Evolutionary conservation across 2,888 invertebrate genomes (phyloP).

Genomic region (Phymatocera aterrima): DNA sequence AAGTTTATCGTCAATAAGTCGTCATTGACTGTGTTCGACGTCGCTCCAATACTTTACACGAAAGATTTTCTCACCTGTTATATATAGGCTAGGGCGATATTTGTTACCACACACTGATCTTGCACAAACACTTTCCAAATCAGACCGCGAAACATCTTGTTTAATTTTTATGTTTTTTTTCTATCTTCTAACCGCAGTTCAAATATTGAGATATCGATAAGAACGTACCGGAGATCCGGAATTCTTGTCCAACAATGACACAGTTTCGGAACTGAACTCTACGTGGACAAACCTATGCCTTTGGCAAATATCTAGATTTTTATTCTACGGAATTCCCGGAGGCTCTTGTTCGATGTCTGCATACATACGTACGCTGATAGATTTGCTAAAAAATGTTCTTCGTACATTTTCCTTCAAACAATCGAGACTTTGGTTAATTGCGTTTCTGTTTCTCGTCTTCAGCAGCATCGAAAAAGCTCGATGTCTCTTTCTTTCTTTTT

Average conservation of each 20-base stretch:
- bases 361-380: no score
- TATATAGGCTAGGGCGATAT: no score
- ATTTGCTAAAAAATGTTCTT: no score
- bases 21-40: no score
- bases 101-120: slow-evolving; percentile 23
- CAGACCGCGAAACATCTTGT: not conserved
- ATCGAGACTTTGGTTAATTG: no score
- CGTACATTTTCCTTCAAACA: no score
- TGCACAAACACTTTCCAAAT: slow-evolving; percentile 18
- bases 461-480: no score
- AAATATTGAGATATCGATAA: slow-evolving; percentile 22
- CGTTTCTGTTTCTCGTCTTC: no score
- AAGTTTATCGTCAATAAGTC: not conserved
- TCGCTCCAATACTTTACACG: not conserved
- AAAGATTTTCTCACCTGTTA: slow-evolving; percentile 8
- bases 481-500: no score
- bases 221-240: slow-evolving; percentile 18
- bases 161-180: no score
- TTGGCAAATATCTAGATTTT: not conserved
- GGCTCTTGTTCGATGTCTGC: no score
- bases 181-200: not conserved
- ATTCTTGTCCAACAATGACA: not conserved
- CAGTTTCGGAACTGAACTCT: slow-evolving; percentile 5
- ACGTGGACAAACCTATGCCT: not conserved
- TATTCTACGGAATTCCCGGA: not conserved